A percentile compares a stretch with the other conserved stretches of the same genome.
Evolutionary conservation across 2,888 invertebrate species (phyloP).

Genomic region (Platycheirus albimanus): DNA sequence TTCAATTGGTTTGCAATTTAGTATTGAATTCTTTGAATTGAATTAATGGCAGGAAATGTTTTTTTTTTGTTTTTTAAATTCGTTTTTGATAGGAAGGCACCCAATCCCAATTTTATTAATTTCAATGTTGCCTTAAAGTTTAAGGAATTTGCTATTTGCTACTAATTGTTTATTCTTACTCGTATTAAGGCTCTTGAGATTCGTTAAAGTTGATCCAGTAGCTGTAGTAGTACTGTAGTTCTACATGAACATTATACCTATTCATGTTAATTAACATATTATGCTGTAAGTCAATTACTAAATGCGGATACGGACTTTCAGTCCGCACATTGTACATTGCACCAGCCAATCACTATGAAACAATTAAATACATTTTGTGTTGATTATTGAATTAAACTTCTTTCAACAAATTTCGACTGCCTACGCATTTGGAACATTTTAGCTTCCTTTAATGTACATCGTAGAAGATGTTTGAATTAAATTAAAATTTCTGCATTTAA

Average conservation of each 20-base stretch:
- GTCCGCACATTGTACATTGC: background rate
- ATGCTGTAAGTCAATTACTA: background rate
- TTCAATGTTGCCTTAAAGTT: constrained; percentile 35
- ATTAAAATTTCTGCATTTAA: background rate
- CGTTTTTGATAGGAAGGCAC: constrained; percentile 24
- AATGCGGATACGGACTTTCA: constrained; percentile 15
- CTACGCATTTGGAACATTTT: constrained; percentile 9
- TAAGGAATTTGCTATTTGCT: background rate
- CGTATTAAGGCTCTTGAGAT: constrained; percentile 6
- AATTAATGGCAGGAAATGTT: constrained; percentile 36
- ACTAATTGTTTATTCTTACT: constrained; percentile 25
- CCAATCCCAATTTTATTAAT: constrained; percentile 41
- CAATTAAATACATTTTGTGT: constrained; percentile 5
- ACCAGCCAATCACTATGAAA: background rate
- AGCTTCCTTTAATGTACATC: constrained; percentile 11
- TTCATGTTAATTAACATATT: constrained; percentile 36
- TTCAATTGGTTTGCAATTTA: constrained; percentile 45
- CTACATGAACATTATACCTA: constrained; percentile 30
- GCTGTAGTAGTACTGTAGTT: constrained; percentile 1
- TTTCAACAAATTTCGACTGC: constrained; percentile 9
- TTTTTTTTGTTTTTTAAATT: constrained; percentile 10
- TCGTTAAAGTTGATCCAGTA: constrained; percentile 29
- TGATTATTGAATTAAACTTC: constrained; percentile 35
- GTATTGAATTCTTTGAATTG: constrained; percentile 23
- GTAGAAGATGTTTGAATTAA: background rate